These are phyloP conservation scores for Brenthis daphne DNA, from an alignment of 2,888 invertebrate species.

Conservation along the genomic window DNA sequence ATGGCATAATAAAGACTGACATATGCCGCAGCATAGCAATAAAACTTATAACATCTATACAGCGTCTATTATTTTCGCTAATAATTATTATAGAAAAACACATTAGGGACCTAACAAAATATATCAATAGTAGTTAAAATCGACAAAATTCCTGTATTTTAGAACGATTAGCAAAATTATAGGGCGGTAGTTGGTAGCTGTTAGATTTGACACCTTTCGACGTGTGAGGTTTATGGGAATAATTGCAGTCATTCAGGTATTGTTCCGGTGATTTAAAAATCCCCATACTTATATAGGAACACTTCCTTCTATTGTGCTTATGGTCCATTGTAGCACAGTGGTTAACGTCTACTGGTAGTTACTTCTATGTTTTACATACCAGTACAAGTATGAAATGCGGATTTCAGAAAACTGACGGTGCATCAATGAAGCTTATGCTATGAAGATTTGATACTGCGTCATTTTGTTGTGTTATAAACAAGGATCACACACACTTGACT, in stretches of 20 bases:
- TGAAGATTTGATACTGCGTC: no score
- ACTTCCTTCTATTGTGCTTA: no score
- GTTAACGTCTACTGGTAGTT: no score
- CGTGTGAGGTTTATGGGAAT: slow-evolving; percentile 52
- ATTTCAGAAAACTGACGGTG: no score
- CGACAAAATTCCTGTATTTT: slow-evolving; percentile 15
- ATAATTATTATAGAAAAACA: not conserved
- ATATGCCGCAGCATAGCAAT: no score
- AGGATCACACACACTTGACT: no score
- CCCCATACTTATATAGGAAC: not conserved
- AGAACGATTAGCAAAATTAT: slow-evolving; percentile 63
- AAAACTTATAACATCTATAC: not conserved
- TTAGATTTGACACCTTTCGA: slow-evolving; percentile 60
- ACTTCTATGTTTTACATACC: no score
- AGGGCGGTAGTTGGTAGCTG: slow-evolving; percentile 62
- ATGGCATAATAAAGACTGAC: no score
- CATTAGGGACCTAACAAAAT: not conserved
- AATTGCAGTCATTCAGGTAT: slow-evolving; percentile 27
- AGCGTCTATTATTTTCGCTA: not conserved
- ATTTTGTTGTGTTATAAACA: no score
- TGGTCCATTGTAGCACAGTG: no score
- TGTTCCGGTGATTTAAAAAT: slow-evolving; percentile 33
- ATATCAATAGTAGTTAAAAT: not conserved
- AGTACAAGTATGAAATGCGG: no score
- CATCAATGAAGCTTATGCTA: no score